Conservation (phyloP, 2,888 invertebrate species). For the Eilema depressum region DNA sequence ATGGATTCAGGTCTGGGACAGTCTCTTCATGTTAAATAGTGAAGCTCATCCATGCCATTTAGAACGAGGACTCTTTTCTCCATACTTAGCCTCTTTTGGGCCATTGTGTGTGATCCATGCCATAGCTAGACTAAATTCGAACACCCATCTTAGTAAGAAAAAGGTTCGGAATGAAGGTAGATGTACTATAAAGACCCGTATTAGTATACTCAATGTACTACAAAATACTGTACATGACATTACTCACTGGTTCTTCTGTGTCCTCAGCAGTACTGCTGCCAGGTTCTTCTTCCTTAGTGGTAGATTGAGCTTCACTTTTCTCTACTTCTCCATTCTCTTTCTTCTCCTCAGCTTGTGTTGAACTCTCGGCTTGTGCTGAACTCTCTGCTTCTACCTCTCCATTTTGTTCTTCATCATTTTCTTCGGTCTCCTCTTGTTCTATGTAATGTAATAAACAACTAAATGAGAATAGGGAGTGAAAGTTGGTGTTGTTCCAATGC, state of each 20-base stretch:
- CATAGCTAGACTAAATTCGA: too few species aligned
- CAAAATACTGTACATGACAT: neutral
- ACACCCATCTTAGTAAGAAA: too few species aligned
- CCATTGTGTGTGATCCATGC: too few species aligned
- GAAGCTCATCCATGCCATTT: too few species aligned
- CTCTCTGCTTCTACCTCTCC: slow-evolving; percentile 64
- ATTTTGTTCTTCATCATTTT: slow-evolving; percentile 88
- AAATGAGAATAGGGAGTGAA: neutral
- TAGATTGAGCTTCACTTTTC: slow-evolving; percentile 67
- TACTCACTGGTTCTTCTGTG: slow-evolving; percentile 69
- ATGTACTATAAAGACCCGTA: too few species aligned
- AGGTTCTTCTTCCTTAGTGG: slow-evolving; percentile 69
- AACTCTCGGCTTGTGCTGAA: slow-evolving; percentile 63
- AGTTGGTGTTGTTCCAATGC: neutral
- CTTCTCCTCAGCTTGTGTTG: slow-evolving; percentile 65
- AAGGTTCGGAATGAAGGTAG: too few species aligned
- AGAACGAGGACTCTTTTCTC: too few species aligned
- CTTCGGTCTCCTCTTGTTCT: slow-evolving; percentile 68
- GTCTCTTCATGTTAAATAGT: too few species aligned
- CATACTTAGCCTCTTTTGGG: too few species aligned
- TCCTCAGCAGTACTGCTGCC: slow-evolving; percentile 58
- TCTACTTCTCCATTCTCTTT: slow-evolving; percentile 58
- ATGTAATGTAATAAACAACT: neutral
- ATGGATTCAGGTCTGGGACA: too few species aligned
- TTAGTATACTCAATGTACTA: too few species aligned